These are phyloP conservation scores for Xyrichtys novacula DNA, from an alignment of 2,797 vertebrate species.

Conservation along the genomic window DNA sequence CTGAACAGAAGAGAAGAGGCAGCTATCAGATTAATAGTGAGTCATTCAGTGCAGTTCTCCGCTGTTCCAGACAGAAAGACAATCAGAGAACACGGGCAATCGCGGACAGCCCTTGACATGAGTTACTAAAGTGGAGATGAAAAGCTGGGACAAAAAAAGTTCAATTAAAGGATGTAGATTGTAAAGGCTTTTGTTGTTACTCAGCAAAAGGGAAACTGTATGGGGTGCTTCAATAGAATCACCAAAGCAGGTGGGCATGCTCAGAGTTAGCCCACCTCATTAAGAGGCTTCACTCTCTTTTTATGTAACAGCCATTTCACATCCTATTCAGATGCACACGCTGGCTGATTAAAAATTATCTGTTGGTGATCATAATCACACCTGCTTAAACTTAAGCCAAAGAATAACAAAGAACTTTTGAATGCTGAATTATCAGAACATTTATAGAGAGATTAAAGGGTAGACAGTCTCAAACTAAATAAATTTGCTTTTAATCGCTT, in stretches of 20 bases:
- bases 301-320: slow-evolving; percentile 83
- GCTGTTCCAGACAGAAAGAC: slow-evolving; percentile 73
- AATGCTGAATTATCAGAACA: slow-evolving; percentile 82
- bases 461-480: slow-evolving; percentile 87
- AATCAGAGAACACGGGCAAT: slow-evolving; percentile 72
- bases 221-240: slow-evolving; percentile 82
- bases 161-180: slow-evolving; percentile 84
- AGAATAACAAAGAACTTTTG: slow-evolving; percentile 86
- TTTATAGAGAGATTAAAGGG: slow-evolving; percentile 87
- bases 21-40: slow-evolving; percentile 79
- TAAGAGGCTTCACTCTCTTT: slow-evolving; percentile 83
- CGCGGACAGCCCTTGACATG: slow-evolving; percentile 76
- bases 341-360: slow-evolving; percentile 87
- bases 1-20: slow-evolving; percentile 72
- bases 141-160: slow-evolving; percentile 73
- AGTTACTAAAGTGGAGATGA: slow-evolving; percentile 80
- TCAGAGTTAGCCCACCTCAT: slow-evolving; percentile 85
- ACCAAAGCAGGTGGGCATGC: slow-evolving; percentile 85
- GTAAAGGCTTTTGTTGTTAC: slow-evolving; percentile 82
- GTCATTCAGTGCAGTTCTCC: slow-evolving; percentile 68
- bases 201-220: slow-evolving; percentile 80
- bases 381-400: slow-evolving; percentile 87
- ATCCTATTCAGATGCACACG: slow-evolving; percentile 84
- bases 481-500: slow-evolving; percentile 89
- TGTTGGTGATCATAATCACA: slow-evolving; percentile 85